Conservation (phyloP, 2,888 invertebrate species). For the Ctena decussata region DNA sequence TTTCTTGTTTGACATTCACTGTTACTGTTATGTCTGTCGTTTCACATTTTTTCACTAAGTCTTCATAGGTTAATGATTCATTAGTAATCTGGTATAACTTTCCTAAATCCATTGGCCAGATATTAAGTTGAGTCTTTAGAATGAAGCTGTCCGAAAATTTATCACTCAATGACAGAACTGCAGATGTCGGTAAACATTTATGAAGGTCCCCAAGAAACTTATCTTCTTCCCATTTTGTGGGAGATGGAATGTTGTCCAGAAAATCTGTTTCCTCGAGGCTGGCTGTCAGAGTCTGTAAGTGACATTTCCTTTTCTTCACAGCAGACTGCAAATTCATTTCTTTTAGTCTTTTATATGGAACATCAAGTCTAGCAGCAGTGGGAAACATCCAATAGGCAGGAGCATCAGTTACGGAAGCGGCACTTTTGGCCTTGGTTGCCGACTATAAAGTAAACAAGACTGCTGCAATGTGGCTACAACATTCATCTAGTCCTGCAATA, state of each 20-base stretch:
- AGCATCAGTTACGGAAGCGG: conserved; percentile 13
- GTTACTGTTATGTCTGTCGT: background rate
- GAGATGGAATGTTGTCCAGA: background rate
- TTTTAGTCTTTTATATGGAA: conserved; percentile 11
- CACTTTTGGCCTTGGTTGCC: background rate
- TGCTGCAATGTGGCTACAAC: conserved; percentile 37
- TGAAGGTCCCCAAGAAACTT: background rate
- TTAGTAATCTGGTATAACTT: background rate
- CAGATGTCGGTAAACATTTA: background rate
- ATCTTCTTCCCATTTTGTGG: conserved; percentile 21
- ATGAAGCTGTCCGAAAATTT: background rate
- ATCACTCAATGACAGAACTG: background rate
- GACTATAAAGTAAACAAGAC: conserved; percentile 39
- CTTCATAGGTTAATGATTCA: background rate
- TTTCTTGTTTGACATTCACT: conserved; percentile 14
- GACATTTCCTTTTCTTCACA: background rate
- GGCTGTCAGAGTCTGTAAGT: background rate
- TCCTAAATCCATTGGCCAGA: conserved; percentile 2
- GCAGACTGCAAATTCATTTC: conserved; percentile 33
- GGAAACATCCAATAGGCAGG: conserved; percentile 24
- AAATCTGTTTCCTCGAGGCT: background rate
- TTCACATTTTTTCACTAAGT: conserved; percentile 6
- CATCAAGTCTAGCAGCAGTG: background rate
- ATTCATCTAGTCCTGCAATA: conserved; percentile 50
- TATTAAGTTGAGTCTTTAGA: background rate